Evolutionary conservation across 2,113 vertebrate genomes (phyloP), one percentile per base, ranked within the genome.

Genomic region (Hippocampus guttulatus): DNA sequence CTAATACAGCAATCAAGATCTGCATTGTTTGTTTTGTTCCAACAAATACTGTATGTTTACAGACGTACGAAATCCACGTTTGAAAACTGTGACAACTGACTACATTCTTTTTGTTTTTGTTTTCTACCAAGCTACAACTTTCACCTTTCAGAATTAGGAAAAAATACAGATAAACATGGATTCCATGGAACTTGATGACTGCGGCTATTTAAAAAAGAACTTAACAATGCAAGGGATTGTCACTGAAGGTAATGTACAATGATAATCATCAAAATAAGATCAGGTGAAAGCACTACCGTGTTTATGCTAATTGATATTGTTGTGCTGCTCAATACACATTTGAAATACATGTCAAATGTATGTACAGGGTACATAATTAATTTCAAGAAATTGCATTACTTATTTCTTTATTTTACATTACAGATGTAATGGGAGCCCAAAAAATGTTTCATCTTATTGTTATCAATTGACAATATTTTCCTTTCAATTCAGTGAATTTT

Each of bases 141-240:
- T 78, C 5, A 61, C 58, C 16, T 27, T 21, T 38, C 40, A 2
- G 12, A 69, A 79, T 69, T 62, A 70, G 47, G 55, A 45, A 65
- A 57, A 41, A n/a, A 52, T 20, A 51, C 27, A 18, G 67, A 27
- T 38, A 15, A 74, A 60, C 21, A 85, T 83, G 85, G 78, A 87
- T 0, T 11, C 15, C 1, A 79, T 87, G 78, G 83, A 85, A 68
- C 73, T 87, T 2, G 69, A 83, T 10, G 75, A 84, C 15, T 3
- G 5, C 25, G 0, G 38, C 0, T 61, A 67, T 64, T 0, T 66
- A 3, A 21, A 9, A 0, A 47, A 7, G 18, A 51, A 20, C 30
- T 57, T 70, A 23, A 51, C 41, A 10, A 58, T 43, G 71, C 55
- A 64, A 3, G 40, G 71, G 8, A 27, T 80, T 3, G 1, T 75